Conservation (phyloP, 2,797 vertebrate genomes). For the Pitangus sulphuratus region DNA sequence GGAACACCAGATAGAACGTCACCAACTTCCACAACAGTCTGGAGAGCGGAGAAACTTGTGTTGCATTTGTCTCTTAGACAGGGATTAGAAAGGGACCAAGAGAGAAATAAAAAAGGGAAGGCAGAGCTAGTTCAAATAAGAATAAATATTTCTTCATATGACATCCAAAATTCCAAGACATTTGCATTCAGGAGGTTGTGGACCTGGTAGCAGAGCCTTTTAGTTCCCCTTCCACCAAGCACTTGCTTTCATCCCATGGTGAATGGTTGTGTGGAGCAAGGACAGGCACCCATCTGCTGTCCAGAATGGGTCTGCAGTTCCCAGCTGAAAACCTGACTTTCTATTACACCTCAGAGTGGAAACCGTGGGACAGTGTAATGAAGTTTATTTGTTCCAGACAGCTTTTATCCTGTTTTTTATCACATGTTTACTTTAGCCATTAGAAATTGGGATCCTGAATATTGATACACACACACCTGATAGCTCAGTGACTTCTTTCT, state of each 20-base stretch:
- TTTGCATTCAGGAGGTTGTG: not conserved
- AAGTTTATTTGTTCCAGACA: not conserved
- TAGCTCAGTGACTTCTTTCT: not conserved
- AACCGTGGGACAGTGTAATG: not conserved
- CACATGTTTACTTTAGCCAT: not conserved
- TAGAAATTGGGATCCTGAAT: not conserved
- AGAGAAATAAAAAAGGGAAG: not conserved
- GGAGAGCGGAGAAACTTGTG: rapidly evolving
- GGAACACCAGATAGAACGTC: not conserved
- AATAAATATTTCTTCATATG: not conserved
- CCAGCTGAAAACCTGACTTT: not conserved
- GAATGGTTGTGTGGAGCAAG: not conserved
- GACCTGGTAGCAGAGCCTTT: not conserved
- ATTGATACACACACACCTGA: rapidly evolving
- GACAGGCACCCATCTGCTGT: not conserved
- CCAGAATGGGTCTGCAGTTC: rapidly evolving
- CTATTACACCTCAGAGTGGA: not conserved
- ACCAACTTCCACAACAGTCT: rapidly evolving
- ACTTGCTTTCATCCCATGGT: rapidly evolving
- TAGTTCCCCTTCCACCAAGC: not conserved
- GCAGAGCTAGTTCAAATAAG: not conserved
- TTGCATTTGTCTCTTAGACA: not conserved
- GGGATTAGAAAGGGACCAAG: not conserved
- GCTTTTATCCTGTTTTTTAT: not conserved
- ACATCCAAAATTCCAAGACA: not conserved